phyloP scores from a whole-genome alignment of 2,113 vertebrate species.

The Casuarius casuarius region DNA sequence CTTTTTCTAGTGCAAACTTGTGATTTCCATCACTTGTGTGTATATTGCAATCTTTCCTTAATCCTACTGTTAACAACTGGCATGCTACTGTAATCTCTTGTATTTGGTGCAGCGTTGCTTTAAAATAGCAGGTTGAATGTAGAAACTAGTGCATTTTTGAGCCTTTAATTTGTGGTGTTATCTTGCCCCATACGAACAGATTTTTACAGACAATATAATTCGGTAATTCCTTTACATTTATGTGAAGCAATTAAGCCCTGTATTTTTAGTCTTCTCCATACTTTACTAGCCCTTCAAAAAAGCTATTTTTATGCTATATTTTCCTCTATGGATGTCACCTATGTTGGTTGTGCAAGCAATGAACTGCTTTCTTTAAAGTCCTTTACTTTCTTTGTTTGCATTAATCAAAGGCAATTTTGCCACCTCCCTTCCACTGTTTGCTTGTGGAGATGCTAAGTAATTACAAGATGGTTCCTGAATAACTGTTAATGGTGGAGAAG shows the following conservation, averaged over 20 bases:
- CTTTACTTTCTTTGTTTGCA: background rate
- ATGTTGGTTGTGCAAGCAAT: background rate
- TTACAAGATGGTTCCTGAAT: slow-evolving; percentile 14
- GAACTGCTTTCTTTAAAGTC: background rate
- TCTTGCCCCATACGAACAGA: background rate
- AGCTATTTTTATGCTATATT: background rate
- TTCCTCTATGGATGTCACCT: background rate
- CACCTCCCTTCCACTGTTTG: background rate
- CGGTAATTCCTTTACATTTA: background rate
- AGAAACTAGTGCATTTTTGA: background rate
- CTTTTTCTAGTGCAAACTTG: background rate
- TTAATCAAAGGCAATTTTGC: slow-evolving; percentile 27
- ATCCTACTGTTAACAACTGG: background rate
- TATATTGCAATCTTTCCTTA: background rate
- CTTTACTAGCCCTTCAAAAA: background rate
- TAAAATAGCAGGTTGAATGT: background rate
- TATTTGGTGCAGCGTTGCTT: background rate
- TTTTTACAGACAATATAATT: background rate
- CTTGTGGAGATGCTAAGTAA: background rate
- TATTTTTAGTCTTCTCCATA: background rate
- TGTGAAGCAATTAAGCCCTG: background rate
- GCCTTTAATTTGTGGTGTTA: background rate
- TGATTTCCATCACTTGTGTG: background rate
- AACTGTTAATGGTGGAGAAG: background rate
- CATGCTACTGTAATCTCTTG: background rate